A percentile compares a stretch with the other conserved stretches of the same genome.
These are phyloP conservation scores for Rhinopomastus cyanomelas DNA, from an alignment of 2,113 vertebrate species.

Conservation along the genomic window DNA sequence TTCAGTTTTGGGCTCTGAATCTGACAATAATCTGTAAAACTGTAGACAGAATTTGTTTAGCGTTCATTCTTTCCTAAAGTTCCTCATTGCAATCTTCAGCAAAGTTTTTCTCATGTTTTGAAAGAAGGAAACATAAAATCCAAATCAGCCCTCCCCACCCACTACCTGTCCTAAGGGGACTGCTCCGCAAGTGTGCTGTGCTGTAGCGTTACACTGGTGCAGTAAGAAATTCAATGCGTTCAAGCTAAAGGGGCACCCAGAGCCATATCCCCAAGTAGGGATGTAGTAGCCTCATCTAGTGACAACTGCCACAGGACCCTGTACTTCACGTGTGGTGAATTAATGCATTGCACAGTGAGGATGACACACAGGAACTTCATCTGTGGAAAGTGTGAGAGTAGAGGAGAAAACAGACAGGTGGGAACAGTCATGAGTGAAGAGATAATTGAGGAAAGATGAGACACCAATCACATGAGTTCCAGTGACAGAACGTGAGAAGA, in stretches of 20 bases:
- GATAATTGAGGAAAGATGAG: background rate
- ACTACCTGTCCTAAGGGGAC: too few species aligned
- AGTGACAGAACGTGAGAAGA: background rate
- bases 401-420: background rate
- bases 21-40: background rate
- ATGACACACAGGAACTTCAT: background rate
- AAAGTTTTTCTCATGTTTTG: background rate
- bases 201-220: background rate
- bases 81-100: background rate
- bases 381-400: background rate
- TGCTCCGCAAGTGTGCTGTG: background rate
- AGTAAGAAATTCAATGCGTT: background rate
- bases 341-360: background rate
- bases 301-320: background rate
- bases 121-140: too few species aligned
- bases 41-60: background rate
- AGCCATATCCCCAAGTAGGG: background rate
- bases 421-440: background rate
- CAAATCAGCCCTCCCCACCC: background rate
- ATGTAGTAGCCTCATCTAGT: background rate
- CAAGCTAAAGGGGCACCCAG: background rate
- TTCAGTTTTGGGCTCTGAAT: background rate
- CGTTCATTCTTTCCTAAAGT: background rate
- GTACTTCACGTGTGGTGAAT: background rate
- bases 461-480: background rate